These are phyloP conservation scores for Saxidomus purpurata DNA, from an alignment of 1,140 invertebrate genomes.

Conservation along the genomic window DNA sequence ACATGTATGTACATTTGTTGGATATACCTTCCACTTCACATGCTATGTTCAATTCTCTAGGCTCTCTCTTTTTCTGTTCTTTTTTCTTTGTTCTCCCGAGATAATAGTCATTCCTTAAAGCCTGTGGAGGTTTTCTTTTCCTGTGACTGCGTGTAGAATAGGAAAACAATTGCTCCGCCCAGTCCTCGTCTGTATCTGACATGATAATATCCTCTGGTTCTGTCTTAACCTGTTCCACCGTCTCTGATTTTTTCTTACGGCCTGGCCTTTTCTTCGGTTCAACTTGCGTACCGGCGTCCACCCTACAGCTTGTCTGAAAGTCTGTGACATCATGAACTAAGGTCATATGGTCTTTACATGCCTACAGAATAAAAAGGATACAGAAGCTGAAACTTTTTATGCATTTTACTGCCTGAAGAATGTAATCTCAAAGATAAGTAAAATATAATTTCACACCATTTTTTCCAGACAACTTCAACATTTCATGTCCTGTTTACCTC, in stretches of 20 bases:
- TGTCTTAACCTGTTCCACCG: background rate
- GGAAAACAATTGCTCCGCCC: conserved; percentile 41
- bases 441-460: too few species aligned
- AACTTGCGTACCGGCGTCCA: conserved; percentile 68
- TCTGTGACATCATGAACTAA: conserved; percentile 63
- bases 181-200: conserved; percentile 63
- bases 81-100: conserved; percentile 55
- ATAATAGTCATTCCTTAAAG: conserved; percentile 77
- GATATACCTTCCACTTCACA: conserved; percentile 36
- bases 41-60: background rate
- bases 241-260: conserved; percentile 70
- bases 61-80: conserved; percentile 24
- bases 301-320: conserved; percentile 35
- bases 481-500: too few species aligned
- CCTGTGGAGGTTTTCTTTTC: conserved; percentile 68
- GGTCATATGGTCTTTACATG: conserved; percentile 81
- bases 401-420: too few species aligned
- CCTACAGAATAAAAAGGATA: conserved; percentile 7
- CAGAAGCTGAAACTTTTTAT: too few species aligned
- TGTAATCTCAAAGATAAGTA: too few species aligned
- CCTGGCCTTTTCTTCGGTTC: conserved; percentile 66
- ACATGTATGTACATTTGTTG: too few species aligned
- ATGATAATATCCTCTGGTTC: conserved; percentile 7
- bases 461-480: too few species aligned
- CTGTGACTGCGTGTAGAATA: conserved; percentile 51